Evolutionary conservation across 2,888 invertebrate genomes (phyloP).

Genomic region (Macaria notata): DNA sequence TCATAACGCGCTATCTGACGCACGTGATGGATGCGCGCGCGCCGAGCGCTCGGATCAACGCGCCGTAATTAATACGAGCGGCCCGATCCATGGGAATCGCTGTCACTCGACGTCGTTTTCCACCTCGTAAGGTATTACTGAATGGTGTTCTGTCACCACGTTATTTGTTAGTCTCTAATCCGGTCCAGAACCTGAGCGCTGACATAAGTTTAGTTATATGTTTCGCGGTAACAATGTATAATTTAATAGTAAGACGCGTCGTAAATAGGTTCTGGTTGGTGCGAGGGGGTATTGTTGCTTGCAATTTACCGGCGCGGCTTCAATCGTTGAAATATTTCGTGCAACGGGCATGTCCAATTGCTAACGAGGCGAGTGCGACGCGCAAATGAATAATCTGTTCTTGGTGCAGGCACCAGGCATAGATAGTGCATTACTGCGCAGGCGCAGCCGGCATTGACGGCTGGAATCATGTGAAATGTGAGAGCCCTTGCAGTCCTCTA

Average conservation of each 20-base stretch:
- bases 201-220: slow-evolving; percentile 13
- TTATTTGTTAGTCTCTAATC: slow-evolving; percentile 57
- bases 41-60: slow-evolving; percentile 64
- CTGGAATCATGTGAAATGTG: slow-evolving; percentile 26
- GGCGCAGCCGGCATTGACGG: slow-evolving; percentile 31
- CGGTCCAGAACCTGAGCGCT: slow-evolving; percentile 45
- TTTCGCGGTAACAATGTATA: slow-evolving; percentile 43
- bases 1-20: slow-evolving; percentile 77
- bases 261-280: slow-evolving; percentile 66
- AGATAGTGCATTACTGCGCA: slow-evolving; percentile 47
- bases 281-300: slow-evolving; percentile 67
- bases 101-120: slow-evolving; percentile 72
- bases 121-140: slow-evolving; percentile 63
- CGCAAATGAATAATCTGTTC: slow-evolving; percentile 78
- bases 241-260: slow-evolving; percentile 73
- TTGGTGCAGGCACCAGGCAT: slow-evolving; percentile 59
- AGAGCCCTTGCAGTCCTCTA: slow-evolving; percentile 2
- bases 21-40: slow-evolving; percentile 73
- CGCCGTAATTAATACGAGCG: slow-evolving; percentile 75
- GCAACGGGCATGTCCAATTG: slow-evolving; percentile 81
- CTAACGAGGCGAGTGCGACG: slow-evolving; percentile 80
- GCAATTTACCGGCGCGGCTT: slow-evolving; percentile 79
- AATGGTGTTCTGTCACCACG: slow-evolving; percentile 61
- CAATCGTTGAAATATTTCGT: slow-evolving; percentile 82
- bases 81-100: slow-evolving; percentile 68